A percentile compares a stretch with the other conserved stretches of the same genome.
phyloP scores from a whole-genome alignment of 2,797 vertebrate species.

The Eleutherodactylus coqui region DNA sequence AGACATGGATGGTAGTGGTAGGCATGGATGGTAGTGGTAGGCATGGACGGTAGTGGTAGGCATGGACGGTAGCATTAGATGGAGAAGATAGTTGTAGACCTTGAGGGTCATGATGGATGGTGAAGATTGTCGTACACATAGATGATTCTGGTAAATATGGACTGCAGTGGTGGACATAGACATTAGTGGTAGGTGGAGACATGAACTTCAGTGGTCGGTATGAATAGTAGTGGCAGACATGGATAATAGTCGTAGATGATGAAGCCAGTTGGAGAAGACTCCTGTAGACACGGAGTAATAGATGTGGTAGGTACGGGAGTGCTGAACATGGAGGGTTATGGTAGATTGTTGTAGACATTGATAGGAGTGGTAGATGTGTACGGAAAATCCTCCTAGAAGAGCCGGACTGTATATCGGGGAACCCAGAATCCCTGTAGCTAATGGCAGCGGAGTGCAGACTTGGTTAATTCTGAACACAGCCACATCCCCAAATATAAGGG shows the following conservation, averaged over 20 bases:
- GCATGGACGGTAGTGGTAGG: background rate
- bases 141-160: background rate
- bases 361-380: background rate
- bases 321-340: background rate
- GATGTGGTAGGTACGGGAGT: background rate
- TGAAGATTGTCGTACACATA: background rate
- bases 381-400: too few species aligned
- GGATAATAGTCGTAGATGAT: background rate
- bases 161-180: background rate
- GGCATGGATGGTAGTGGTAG: background rate
- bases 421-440: too few species aligned
- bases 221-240: background rate
- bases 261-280: too few species aligned
- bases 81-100: background rate
- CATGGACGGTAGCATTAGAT: background rate
- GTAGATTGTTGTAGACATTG: background rate
- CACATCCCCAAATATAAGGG: too few species aligned
- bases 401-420: too few species aligned
- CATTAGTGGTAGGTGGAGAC: background rate
- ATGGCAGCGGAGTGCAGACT: too few species aligned
- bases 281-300: background rate
- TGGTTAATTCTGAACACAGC: too few species aligned
- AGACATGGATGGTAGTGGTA: background rate
- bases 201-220: background rate
- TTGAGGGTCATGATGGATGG: background rate